phyloP scores from a whole-genome alignment of 2,888 invertebrate species.

The Plagodis pulveraria region DNA sequence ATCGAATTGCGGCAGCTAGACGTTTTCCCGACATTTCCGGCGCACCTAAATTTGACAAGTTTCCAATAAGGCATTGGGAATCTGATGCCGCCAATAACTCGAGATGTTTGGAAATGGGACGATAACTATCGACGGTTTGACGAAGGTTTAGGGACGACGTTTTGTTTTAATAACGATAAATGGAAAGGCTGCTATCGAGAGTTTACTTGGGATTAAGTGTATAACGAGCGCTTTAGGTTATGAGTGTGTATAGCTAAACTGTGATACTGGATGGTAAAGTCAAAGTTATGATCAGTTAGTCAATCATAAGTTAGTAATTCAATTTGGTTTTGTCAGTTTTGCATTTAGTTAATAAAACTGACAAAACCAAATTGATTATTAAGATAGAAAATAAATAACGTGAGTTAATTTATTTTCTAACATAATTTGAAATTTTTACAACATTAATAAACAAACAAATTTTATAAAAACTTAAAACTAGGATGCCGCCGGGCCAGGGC shows the following conservation, averaged over 20 bases:
- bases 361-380: no score
- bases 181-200: conserved; percentile 2
- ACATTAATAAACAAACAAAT: no score
- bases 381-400: no score
- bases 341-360: no score
- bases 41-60: conserved; percentile 28
- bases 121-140: conserved; percentile 25
- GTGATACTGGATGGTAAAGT: neutral
- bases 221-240: neutral
- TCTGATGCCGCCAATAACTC: conserved; percentile 28
- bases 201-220: conserved; percentile 10
- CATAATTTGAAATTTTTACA: no score
- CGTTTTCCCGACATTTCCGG: conserved; percentile 20
- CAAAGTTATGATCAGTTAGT: neutral
- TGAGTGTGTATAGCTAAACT: neutral
- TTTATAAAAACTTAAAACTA: no score
- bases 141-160: conserved; percentile 22
- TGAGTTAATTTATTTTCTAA: no score
- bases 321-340: no score
- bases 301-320: no score
- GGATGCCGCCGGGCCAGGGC: no score
- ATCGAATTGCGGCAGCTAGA: conserved; percentile 4
- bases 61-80: conserved; percentile 29
- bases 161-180: conserved; percentile 25
- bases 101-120: conserved; percentile 23